Percentiles rank a stretch among this genome's conserved stretches.
These are phyloP conservation scores for Drosophila funebris DNA, from an alignment of 1,140 invertebrate genomes.

Conservation along the genomic window DNA sequence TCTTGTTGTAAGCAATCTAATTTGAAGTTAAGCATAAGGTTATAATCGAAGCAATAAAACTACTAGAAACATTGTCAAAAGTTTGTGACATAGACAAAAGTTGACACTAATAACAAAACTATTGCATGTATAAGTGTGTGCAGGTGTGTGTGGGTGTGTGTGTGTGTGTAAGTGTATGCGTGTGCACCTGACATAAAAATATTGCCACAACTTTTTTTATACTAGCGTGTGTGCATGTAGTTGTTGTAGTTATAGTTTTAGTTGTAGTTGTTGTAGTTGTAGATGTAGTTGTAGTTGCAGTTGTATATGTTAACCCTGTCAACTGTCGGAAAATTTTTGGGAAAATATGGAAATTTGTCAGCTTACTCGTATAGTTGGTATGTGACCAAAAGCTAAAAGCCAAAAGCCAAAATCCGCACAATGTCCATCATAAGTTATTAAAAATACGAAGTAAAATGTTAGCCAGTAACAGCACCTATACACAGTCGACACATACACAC, in stretches of 20 bases:
- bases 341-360: slow-evolving; percentile 20
- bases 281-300: neutral
- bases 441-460: slow-evolving; percentile 31
- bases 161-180: neutral
- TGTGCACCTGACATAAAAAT: slow-evolving; percentile 11
- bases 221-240: neutral
- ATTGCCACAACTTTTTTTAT: slow-evolving; percentile 8
- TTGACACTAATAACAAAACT: neutral
- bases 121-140: neutral
- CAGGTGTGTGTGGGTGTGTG: neutral
- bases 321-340: slow-evolving; percentile 9
- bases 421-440: slow-evolving; percentile 45
- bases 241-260: neutral
- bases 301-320: slow-evolving; percentile 8
- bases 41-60: slow-evolving; percentile 10
- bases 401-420: slow-evolving; percentile 10
- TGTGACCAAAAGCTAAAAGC: neutral
- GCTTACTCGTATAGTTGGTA: neutral
- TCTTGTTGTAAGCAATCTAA: neutral
- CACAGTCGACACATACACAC: no score
- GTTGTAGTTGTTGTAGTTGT: neutral
- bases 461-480: slow-evolving; percentile 19
- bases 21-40: neutral
- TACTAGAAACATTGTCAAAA: neutral
- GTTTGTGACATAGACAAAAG: slow-evolving; percentile 2